phyloP scores from a whole-genome alignment of 2,888 invertebrate species.

The Eristalis tenax region DNA sequence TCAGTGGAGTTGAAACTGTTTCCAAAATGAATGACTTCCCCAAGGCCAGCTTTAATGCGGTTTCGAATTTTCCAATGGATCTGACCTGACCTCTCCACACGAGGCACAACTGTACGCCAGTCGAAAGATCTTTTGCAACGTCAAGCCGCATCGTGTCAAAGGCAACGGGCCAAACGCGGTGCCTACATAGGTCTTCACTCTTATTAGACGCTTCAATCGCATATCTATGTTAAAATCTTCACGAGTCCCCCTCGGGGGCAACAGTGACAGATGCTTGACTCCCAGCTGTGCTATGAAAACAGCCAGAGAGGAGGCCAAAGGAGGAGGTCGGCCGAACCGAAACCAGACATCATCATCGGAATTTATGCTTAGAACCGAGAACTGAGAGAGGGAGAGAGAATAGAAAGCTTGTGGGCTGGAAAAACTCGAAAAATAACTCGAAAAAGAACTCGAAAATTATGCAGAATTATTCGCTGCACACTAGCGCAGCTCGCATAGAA shows the following conservation, averaged over 20 bases:
- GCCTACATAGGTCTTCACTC: slow-evolving; percentile 48
- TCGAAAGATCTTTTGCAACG: slow-evolving; percentile 2
- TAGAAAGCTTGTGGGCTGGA: slow-evolving; percentile 41
- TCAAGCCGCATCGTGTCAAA: slow-evolving; percentile 15
- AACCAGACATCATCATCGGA: slow-evolving; percentile 42
- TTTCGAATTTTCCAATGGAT: neutral
- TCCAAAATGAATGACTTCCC: no score
- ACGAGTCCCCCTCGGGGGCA: slow-evolving; percentile 32
- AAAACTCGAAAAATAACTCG: slow-evolving; percentile 6
- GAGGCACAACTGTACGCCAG: no score
- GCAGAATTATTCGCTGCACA: slow-evolving; percentile 71
- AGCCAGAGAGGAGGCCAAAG: neutral
- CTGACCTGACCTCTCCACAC: neutral
- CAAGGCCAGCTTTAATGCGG: no score
- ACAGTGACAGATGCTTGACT: slow-evolving; percentile 26
- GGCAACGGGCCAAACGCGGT: slow-evolving; percentile 14
- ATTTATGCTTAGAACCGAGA: slow-evolving; percentile 47
- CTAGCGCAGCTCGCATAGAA: slow-evolving; percentile 8
- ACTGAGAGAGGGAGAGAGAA: neutral
- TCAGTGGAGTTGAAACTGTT: no score
- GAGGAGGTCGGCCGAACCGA: no score
- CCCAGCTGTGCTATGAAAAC: slow-evolving; percentile 61
- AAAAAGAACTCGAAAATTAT: slow-evolving; percentile 57
- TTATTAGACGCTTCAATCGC: slow-evolving; percentile 63
- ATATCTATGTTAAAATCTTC: slow-evolving; percentile 70